Conservation (phyloP, 2,113 vertebrate species). For the Cyrtonyx montezumae region DNA sequence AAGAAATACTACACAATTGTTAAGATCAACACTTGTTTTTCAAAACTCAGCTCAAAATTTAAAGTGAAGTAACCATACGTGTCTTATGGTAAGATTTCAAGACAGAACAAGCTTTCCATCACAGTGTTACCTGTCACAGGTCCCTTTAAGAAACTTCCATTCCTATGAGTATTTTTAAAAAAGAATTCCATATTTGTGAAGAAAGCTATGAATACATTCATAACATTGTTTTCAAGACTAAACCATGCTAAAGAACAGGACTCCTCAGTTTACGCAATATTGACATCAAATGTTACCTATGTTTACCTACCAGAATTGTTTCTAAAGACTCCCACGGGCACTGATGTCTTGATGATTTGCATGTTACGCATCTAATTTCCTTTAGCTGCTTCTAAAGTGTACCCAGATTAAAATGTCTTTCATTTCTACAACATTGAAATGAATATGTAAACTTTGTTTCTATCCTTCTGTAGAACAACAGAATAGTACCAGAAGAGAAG, state of each 20-base stretch:
- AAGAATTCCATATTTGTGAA: neutral
- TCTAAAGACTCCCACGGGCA: neutral
- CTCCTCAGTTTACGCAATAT: neutral
- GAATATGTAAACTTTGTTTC: neutral
- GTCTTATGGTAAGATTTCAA: neutral
- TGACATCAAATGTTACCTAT: neutral
- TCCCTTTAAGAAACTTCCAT: neutral
- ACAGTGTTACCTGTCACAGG: neutral
- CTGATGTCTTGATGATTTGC: neutral
- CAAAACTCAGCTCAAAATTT: neutral
- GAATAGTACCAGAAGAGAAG: neutral
- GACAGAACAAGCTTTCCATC: neutral
- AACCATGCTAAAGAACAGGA: neutral
- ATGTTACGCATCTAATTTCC: neutral
- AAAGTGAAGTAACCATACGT: accelerated
- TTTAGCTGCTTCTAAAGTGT: neutral
- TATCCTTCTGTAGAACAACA: neutral
- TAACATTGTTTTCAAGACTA: neutral
- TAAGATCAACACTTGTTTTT: neutral
- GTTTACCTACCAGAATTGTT: neutral
- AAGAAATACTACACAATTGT: neutral
- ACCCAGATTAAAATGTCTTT: neutral
- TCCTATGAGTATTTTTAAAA: neutral
- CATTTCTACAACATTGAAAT: neutral
- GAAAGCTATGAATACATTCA: neutral